Conservation (phyloP, 2,797 vertebrate genomes). For the Acridotheres tristis region DNA sequence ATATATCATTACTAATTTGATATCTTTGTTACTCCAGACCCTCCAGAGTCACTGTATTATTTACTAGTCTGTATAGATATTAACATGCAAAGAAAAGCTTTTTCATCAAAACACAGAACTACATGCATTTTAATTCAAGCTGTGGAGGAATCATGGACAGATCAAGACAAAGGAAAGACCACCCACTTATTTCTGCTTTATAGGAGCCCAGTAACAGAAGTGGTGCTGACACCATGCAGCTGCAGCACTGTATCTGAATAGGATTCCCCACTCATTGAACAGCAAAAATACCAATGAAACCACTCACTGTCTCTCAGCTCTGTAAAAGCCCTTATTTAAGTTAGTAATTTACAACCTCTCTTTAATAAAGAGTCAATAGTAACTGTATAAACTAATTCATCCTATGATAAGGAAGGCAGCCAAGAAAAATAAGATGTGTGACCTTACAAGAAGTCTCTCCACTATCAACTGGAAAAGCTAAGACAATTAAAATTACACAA, state of each 20-base stretch:
- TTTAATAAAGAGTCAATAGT: neutral
- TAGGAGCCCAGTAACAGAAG: neutral
- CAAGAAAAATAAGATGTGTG: neutral
- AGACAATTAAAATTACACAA: neutral
- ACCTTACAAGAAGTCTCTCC: neutral
- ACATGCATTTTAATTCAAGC: neutral
- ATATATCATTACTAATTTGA: neutral
- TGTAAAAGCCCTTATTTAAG: neutral
- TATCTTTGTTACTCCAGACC: neutral
- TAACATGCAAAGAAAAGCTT: rapidly evolving
- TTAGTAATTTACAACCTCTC: neutral
- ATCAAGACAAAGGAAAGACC: neutral
- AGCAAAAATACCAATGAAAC: neutral
- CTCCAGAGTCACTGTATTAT: neutral
- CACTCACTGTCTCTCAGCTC: neutral
- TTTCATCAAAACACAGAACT: neutral
- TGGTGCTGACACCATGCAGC: rapidly evolving
- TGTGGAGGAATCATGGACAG: neutral
- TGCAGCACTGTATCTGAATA: neutral
- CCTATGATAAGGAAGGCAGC: neutral
- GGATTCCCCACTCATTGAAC: neutral
- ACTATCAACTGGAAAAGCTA: neutral
- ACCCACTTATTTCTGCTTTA: neutral
- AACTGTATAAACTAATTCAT: neutral
- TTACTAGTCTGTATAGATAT: neutral